phyloP scores from a whole-genome alignment of 2,797 vertebrate genomes.

The Premnoplex brunnescens region DNA sequence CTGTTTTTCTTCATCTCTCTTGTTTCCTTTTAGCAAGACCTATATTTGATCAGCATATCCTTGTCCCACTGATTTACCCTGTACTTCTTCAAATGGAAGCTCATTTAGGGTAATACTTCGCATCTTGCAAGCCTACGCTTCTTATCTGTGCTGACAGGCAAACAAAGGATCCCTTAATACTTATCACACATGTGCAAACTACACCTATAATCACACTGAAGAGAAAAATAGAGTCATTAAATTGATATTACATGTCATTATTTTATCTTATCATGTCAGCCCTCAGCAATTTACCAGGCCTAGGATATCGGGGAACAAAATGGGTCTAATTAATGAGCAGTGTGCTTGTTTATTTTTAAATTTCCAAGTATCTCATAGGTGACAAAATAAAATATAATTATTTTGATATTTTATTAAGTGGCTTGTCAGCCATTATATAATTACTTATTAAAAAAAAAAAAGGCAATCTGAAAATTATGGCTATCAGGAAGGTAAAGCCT shows the following conservation, averaged over 20 bases:
- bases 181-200: neutral
- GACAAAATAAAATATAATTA: constrained; percentile 63
- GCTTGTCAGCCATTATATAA: constrained; percentile 18
- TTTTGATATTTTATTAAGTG: constrained; percentile 59
- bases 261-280: constrained; percentile 23
- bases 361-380: constrained; percentile 13
- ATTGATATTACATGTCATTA: constrained; percentile 56
- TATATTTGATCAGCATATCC: neutral
- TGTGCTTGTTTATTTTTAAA: constrained; percentile 34
- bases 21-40: neutral
- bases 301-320: neutral
- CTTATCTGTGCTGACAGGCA: neutral
- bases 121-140: neutral
- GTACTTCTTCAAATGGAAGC: neutral
- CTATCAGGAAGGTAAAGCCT: constrained; percentile 7
- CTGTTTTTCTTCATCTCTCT: neutral
- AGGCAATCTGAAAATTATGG: constrained; percentile 31
- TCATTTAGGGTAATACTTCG: constrained; percentile 10
- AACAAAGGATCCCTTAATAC: constrained; percentile 36
- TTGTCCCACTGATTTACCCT: neutral
- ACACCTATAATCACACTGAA: neutral
- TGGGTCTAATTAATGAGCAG: constrained; percentile 4
- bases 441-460: constrained; percentile 13
- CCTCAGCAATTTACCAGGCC: constrained; percentile 39
- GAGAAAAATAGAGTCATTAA: constrained; percentile 51